These are phyloP conservation scores for Ciconia stormi DNA, from an alignment of 2,113 vertebrate species.

Conservation along the genomic window DNA sequence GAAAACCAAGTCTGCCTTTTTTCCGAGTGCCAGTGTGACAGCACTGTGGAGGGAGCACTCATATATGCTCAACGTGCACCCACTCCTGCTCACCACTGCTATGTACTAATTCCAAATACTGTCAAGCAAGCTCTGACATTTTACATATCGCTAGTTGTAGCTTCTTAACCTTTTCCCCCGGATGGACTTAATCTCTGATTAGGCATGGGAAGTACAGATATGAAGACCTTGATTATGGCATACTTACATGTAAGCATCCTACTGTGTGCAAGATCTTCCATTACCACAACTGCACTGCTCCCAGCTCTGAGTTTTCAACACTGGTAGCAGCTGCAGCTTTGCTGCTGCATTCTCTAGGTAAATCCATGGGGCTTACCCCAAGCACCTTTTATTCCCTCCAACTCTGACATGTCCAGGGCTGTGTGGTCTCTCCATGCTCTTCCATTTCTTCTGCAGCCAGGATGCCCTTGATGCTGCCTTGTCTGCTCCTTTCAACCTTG, in stretches of 20 bases:
- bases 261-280: background rate
- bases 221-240: background rate
- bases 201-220: background rate
- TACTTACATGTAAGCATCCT: background rate
- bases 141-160: too few relatives aligned
- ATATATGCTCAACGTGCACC: accelerated
- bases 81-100: background rate
- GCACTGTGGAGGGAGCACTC: accelerated
- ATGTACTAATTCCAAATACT: background rate
- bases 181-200: background rate
- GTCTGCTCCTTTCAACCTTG: background rate
- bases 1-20: background rate
- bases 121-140: background rate
- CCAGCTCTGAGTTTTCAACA: background rate
- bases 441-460: background rate
- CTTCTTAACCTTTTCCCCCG: background rate
- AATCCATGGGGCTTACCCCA: background rate
- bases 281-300: background rate
- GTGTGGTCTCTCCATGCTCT: background rate
- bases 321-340: background rate
- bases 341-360: background rate
- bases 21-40: accelerated
- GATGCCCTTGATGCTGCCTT: background rate
- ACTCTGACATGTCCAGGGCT: background rate
- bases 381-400: background rate